A percentile compares a stretch with the other conserved stretches of the same genome.
Evolutionary conservation across 1,140 invertebrate genomes (phyloP).

Genomic region (Bombus soroeensis): DNA sequence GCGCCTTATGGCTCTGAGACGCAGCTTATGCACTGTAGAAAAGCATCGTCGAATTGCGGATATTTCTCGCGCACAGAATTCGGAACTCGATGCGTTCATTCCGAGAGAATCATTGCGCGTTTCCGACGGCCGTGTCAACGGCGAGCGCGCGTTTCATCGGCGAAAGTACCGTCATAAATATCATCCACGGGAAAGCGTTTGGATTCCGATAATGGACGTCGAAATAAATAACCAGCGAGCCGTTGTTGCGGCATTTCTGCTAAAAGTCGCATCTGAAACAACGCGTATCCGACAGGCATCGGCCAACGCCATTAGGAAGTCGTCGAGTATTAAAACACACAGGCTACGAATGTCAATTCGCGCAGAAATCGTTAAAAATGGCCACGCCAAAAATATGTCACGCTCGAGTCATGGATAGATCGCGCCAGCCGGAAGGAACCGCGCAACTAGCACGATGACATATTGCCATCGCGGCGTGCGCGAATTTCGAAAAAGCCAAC

Average conservation of each 20-base stretch:
- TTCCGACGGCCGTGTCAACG: neutral
- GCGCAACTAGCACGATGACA: neutral
- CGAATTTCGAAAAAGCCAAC: neutral
- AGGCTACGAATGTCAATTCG: neutral
- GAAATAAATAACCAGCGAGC: neutral
- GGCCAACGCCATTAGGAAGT: neutral
- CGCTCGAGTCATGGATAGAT: neutral
- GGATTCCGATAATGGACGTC: neutral
- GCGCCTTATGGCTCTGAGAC: neutral
- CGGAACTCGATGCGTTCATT: too few relatives aligned
- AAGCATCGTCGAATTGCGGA: neutral
- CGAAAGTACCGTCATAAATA: neutral
- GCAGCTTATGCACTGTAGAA: too few relatives aligned
- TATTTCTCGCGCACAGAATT: neutral
- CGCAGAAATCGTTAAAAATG: slow-evolving; percentile 11
- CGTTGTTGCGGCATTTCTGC: neutral
- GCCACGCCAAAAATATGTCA: neutral
- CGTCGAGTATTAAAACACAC: neutral
- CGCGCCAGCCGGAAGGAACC: neutral
- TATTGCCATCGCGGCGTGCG: neutral
- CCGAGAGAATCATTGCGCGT: neutral
- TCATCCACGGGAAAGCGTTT: neutral
- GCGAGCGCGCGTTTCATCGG: neutral
- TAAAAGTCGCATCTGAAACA: neutral
- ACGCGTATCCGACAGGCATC: neutral